phyloP scores from a whole-genome alignment of 2,113 vertebrate species.

The Gambusia affinis region DNA sequence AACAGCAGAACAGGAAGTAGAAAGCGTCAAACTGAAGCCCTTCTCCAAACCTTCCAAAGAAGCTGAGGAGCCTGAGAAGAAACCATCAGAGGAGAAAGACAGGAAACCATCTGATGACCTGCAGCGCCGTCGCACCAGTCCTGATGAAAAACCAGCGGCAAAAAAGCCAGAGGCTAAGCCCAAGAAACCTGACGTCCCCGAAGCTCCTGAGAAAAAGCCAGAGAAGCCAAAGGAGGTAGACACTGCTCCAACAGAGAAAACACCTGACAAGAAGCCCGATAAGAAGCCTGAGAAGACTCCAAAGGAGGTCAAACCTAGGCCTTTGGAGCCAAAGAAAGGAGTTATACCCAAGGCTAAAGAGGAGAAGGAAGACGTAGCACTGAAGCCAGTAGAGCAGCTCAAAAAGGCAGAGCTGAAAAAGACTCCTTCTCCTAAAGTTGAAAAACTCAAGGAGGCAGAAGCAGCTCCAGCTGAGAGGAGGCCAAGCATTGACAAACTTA shows the following conservation, averaged over 20 bases:
- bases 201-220: slow-evolving; percentile 77
- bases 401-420: slow-evolving; percentile 76
- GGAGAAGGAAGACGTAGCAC: slow-evolving; percentile 62
- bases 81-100: slow-evolving; percentile 75
- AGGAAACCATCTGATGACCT: slow-evolving; percentile 51
- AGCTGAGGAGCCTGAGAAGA: slow-evolving; percentile 67
- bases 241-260: slow-evolving; percentile 51
- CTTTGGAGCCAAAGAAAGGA: slow-evolving; percentile 66
- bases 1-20: slow-evolving; percentile 65
- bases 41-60: slow-evolving; percentile 77
- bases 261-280: slow-evolving; percentile 9
- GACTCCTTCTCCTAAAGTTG: slow-evolving; percentile 74
- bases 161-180: slow-evolving; percentile 19
- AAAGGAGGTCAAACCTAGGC: slow-evolving; percentile 71
- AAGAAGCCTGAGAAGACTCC: slow-evolving; percentile 60
- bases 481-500: slow-evolving; percentile 74
- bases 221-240: slow-evolving; percentile 50
- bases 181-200: slow-evolving; percentile 61
- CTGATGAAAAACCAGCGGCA: slow-evolving; percentile 62
- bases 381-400: slow-evolving; percentile 70
- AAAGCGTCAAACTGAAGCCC: slow-evolving; percentile 74
- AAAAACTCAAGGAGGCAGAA: slow-evolving; percentile 74
- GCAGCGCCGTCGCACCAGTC: slow-evolving; percentile 28
- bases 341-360: slow-evolving; percentile 66
- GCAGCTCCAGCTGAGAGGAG: slow-evolving; percentile 53